A percentile compares a stretch with the other conserved stretches of the same genome.
Evolutionary conservation across 2,113 vertebrate genomes (phyloP).

Genomic region (Capricornis sumatraensis): DNA sequence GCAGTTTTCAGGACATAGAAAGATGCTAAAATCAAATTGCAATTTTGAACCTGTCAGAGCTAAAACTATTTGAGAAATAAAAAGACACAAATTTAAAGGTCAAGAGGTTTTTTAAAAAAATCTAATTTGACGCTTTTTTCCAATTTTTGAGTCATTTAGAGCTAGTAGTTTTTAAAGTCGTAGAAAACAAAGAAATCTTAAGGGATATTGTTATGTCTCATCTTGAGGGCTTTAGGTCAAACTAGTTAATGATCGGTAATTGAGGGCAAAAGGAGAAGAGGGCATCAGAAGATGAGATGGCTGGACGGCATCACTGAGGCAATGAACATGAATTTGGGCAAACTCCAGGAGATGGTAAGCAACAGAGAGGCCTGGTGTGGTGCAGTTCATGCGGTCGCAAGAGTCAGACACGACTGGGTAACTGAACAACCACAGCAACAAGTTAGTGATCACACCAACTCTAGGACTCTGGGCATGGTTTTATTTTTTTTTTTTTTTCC

Average conservation of each 20-base stretch:
- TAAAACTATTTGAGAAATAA: not conserved
- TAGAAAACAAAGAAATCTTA: not conserved
- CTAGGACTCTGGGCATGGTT: not conserved
- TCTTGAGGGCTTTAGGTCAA: not conserved
- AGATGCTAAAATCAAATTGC: not conserved
- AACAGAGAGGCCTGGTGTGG: not conserved
- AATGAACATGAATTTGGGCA: not conserved
- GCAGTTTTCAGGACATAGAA: not conserved
- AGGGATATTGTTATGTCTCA: not conserved
- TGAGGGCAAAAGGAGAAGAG: not conserved
- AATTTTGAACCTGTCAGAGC: not conserved
- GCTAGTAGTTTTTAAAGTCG: not conserved
- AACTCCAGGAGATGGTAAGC: not conserved
- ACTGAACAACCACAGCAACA: not conserved
- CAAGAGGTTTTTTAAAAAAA: not conserved
- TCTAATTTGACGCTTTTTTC: not conserved
- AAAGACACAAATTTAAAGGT: not conserved
- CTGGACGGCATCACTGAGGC: not conserved
- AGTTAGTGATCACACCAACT: not conserved
- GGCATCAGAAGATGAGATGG: not conserved
- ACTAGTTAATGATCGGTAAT: not conserved
- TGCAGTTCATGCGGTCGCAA: not conserved
- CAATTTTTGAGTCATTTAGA: not conserved
- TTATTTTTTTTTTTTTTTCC: not conserved
- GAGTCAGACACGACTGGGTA: not conserved